These are phyloP conservation scores for Fregetta grallaria DNA, from an alignment of 2,113 vertebrate species.

Conservation along the genomic window DNA sequence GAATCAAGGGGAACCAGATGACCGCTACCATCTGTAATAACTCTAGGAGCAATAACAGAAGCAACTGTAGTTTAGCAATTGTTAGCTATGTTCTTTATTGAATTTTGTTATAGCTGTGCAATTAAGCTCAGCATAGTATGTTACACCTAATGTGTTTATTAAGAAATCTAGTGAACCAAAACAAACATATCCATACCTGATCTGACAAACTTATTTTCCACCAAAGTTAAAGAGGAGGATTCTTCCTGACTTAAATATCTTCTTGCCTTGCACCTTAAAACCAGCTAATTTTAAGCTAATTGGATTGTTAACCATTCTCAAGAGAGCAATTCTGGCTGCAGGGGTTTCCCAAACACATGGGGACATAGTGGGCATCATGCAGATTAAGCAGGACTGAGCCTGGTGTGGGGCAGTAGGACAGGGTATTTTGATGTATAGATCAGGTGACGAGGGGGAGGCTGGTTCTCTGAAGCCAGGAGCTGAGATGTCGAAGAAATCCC, in stretches of 20 bases:
- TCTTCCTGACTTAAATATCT: constrained; percentile 10
- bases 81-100: constrained; percentile 36
- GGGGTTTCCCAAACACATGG: not conserved
- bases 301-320: not conserved
- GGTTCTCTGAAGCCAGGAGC: not conserved
- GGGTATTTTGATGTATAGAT: not conserved
- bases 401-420: not conserved
- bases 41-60: not conserved
- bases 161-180: constrained; percentile 35
- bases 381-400: not conserved
- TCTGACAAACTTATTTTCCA: constrained; percentile 6
- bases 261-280: not conserved
- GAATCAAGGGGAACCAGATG: not conserved
- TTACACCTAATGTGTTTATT: constrained; percentile 35
- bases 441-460: fast-evolving
- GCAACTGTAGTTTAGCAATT: constrained; percentile 6
- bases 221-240: constrained; percentile 15
- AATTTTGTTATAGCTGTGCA: constrained; percentile 29
- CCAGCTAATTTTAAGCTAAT: not conserved
- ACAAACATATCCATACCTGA: not conserved
- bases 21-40: not conserved
- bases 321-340: not conserved
- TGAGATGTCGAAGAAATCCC: not conserved
- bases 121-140: constrained; percentile 16
- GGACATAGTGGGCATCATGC: fast-evolving